A percentile compares a stretch with the other conserved stretches of the same genome.
These are phyloP conservation scores for Phalera bucephala DNA, from an alignment of 2,888 invertebrate species.

Conservation along the genomic window DNA sequence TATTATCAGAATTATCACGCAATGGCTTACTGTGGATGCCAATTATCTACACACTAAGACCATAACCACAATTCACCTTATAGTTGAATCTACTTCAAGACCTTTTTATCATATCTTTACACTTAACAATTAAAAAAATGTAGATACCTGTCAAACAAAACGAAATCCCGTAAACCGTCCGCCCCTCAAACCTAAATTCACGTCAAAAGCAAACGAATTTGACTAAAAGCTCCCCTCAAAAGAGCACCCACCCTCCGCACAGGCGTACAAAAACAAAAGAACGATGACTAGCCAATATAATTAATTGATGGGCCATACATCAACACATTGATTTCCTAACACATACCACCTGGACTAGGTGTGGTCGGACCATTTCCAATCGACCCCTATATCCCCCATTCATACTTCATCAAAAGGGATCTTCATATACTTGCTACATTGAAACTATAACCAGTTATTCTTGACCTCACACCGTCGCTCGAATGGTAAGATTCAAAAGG, in stretches of 20 bases:
- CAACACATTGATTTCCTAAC: conserved; percentile 43
- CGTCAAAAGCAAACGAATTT: conserved; percentile 1
- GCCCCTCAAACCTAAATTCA: not conserved
- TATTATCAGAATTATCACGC: too few relatives aligned
- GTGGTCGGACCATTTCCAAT: conserved; percentile 24
- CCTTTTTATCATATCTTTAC: too few relatives aligned
- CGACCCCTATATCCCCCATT: not conserved
- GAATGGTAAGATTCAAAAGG: not conserved
- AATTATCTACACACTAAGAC: too few relatives aligned
- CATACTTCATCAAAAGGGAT: not conserved
- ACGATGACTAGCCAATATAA: conserved; percentile 32
- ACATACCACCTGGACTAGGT: conserved; percentile 45
- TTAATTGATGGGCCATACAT: conserved; percentile 40
- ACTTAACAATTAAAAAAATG: too few relatives aligned
- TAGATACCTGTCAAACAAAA: too few relatives aligned
- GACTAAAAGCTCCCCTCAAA: conserved; percentile 3
- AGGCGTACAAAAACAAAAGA: conserved; percentile 23
- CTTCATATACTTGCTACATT: conserved; percentile 3
- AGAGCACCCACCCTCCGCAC: not conserved
- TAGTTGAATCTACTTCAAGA: too few relatives aligned
- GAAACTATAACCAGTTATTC: conserved; percentile 3
- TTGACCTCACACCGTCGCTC: conserved; percentile 4
- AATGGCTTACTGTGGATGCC: too few relatives aligned
- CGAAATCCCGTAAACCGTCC: too few relatives aligned
- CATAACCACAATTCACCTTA: too few relatives aligned